Evolutionary conservation across 2,113 vertebrate genomes (phyloP).

Genomic region (Camelus bactrianus): DNA sequence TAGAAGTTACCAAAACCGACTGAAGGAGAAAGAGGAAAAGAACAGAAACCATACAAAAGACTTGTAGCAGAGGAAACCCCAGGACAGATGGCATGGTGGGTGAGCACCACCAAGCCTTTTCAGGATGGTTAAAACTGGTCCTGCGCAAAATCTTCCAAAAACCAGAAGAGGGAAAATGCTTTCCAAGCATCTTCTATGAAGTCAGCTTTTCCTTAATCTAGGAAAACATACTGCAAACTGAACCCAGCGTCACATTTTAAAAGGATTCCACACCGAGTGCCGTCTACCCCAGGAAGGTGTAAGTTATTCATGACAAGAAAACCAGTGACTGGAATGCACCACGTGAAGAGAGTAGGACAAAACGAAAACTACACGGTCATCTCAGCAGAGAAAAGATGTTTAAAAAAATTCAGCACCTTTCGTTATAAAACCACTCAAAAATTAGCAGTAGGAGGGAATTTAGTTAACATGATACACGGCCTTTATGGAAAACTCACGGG

Average conservation of each 20-base stretch:
- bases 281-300: background rate
- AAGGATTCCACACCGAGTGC: background rate
- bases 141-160: background rate
- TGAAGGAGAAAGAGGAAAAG: background rate
- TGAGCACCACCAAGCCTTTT: background rate
- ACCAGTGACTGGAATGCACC: background rate
- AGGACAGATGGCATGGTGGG: background rate
- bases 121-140: background rate
- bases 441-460: background rate
- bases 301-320: background rate
- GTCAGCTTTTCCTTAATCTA: background rate
- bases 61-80: no score
- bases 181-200: background rate
- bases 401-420: background rate
- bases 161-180: background rate
- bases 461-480: background rate
- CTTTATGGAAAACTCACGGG: background rate
- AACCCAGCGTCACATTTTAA: background rate
- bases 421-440: background rate
- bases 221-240: background rate
- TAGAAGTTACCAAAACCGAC: background rate
- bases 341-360: background rate
- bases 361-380: no score
- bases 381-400: background rate
- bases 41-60: background rate